Conservation (phyloP, 2,888 invertebrate genomes). For the Agonopterix alstromeriana region DNA sequence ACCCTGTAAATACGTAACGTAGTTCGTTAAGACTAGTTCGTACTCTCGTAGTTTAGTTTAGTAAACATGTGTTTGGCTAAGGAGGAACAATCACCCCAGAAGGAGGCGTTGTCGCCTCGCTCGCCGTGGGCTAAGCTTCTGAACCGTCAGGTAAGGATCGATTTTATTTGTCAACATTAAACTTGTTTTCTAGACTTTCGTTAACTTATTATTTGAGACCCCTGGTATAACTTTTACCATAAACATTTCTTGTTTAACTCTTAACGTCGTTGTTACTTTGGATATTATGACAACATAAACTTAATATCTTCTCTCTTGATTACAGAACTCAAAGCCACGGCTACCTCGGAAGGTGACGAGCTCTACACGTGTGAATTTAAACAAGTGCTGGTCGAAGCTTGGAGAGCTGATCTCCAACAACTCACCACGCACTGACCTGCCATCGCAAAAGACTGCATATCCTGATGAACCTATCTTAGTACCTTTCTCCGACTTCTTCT, state of each 20-base stretch:
- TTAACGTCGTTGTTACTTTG: background rate
- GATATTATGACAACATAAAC: conserved; percentile 7
- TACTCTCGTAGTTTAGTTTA: conserved; percentile 31
- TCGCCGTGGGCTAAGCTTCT: conserved; percentile 77
- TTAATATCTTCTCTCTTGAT: conserved; percentile 36
- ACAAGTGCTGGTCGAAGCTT: conserved; percentile 80
- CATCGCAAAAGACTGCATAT: conserved; percentile 66
- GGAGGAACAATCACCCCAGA: conserved; percentile 60
- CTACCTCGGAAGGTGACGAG: conserved; percentile 75
- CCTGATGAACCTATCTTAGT: conserved; percentile 59
- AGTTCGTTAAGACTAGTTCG: conserved; percentile 26
- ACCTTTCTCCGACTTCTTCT: conserved; percentile 60
- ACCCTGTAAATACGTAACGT: conserved; percentile 66
- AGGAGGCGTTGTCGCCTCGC: conserved; percentile 62
- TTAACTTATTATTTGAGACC: too few relatives aligned
- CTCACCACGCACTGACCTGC: conserved; percentile 60
- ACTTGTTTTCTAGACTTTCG: background rate
- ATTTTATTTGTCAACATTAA: background rate
- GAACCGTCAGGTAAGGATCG: conserved; percentile 72
- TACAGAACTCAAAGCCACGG: conserved; percentile 74
- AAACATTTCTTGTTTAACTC: background rate
- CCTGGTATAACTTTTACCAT: background rate
- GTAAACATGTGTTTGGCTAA: conserved; percentile 75
- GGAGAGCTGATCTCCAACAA: conserved; percentile 74
- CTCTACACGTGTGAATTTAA: conserved; percentile 79